phyloP scores from a whole-genome alignment of 2,888 invertebrate species.

The Willowsia nigromaculata region DNA sequence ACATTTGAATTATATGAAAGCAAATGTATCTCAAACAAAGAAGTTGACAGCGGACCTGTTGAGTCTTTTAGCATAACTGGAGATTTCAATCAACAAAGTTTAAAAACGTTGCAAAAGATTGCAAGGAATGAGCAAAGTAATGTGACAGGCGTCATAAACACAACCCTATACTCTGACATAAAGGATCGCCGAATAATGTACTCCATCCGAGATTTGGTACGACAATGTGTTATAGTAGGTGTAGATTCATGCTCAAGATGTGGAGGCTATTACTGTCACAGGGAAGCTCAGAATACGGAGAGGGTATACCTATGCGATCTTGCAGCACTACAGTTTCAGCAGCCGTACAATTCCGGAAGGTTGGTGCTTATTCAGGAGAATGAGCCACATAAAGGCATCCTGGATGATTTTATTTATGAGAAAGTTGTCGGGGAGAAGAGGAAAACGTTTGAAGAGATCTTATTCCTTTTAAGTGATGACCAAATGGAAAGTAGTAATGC shows the following conservation, averaged over 20 bases:
- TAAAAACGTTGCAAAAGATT: slow-evolving; percentile 58
- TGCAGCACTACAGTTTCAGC: slow-evolving; percentile 74
- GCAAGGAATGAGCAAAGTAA: slow-evolving; percentile 67
- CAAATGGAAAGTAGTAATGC: neutral
- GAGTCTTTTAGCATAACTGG: slow-evolving; percentile 51
- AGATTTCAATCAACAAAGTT: slow-evolving; percentile 56
- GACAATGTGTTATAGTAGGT: slow-evolving; percentile 69
- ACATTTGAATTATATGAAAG: slow-evolving; percentile 50
- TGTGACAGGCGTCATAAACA: slow-evolving; percentile 65
- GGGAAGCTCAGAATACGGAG: neutral
- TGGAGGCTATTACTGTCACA: slow-evolving; percentile 62
- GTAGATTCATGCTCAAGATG: slow-evolving; percentile 55
- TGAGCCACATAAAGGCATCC: slow-evolving; percentile 43
- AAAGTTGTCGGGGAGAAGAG: slow-evolving; percentile 72
- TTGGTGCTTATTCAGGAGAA: slow-evolving; percentile 55
- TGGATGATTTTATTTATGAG: slow-evolving; percentile 73
- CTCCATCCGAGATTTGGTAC: slow-evolving; percentile 66
- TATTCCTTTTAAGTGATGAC: neutral
- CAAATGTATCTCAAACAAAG: neutral
- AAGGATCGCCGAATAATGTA: slow-evolving; percentile 52
- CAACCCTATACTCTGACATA: slow-evolving; percentile 44
- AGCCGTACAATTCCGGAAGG: slow-evolving; percentile 72
- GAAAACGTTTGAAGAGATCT: slow-evolving; percentile 16
- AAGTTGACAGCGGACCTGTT: neutral
- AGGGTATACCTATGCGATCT: slow-evolving; percentile 69